These are phyloP conservation scores for Andrena hattorfiana DNA, from an alignment of 2,888 invertebrate genomes.

Conservation along the genomic window DNA sequence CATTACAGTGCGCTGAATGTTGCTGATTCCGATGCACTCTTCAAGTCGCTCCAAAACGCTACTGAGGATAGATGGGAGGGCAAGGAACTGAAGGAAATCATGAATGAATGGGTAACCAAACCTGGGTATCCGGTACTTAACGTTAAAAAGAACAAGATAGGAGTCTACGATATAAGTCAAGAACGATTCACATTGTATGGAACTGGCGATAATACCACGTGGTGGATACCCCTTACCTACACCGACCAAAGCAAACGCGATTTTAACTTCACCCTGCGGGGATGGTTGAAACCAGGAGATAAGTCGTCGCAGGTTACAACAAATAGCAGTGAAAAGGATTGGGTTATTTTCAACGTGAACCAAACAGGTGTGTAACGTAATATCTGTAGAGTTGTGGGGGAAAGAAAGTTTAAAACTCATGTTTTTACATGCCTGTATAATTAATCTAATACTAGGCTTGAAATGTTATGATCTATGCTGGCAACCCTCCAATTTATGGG, in stretches of 20 bases:
- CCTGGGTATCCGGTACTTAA: constrained; percentile 89
- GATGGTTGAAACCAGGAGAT: constrained; percentile 85
- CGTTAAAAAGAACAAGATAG: constrained; percentile 81
- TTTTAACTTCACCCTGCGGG: constrained; percentile 86
- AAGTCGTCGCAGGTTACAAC: not conserved
- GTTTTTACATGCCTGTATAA: no score
- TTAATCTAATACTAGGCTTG: no score
- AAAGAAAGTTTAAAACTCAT: not conserved
- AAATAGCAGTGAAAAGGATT: constrained; percentile 83
- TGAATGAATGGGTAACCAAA: constrained; percentile 88
- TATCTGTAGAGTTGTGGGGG: constrained; percentile 80
- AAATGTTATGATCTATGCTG: no score
- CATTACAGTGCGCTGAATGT: constrained; percentile 68
- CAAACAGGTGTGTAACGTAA: constrained; percentile 84
- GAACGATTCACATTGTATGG: constrained; percentile 72
- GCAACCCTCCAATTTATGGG: no score
- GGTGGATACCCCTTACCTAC: constrained; percentile 81
- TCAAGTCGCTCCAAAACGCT: constrained; percentile 66
- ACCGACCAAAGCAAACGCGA: constrained; percentile 73
- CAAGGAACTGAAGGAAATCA: constrained; percentile 74
- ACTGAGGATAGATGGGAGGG: constrained; percentile 69
- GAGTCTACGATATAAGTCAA: constrained; percentile 85
- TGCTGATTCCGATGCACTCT: constrained; percentile 86
- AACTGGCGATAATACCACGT: constrained; percentile 45
- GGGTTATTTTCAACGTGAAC: constrained; percentile 89